A percentile compares a stretch with the other conserved stretches of the same genome.
phyloP scores from a whole-genome alignment of 2,797 vertebrate species.

The Fundulus diaphanus region DNA sequence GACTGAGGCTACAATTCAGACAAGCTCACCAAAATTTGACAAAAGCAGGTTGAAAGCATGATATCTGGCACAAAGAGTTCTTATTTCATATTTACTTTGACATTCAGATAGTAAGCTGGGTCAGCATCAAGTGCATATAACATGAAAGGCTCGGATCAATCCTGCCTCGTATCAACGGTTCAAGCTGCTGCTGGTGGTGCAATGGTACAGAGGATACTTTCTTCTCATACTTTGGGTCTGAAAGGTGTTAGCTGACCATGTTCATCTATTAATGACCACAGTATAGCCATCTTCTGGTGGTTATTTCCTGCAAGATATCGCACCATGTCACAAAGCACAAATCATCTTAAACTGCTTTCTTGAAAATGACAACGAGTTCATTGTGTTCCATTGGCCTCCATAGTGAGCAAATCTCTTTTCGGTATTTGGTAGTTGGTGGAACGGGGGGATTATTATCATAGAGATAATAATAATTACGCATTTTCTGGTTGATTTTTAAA shows the following conservation, averaged over 20 bases:
- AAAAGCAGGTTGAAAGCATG: neutral
- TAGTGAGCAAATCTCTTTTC: too few relatives aligned
- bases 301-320: too few relatives aligned
- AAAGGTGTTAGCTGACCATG: neutral
- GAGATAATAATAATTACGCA: too few relatives aligned
- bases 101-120: neutral
- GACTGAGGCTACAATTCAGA: too few relatives aligned
- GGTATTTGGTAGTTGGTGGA: too few relatives aligned
- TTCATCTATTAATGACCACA: neutral
- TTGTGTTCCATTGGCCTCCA: too few relatives aligned
- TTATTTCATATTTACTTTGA: neutral
- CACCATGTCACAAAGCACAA: too few relatives aligned
- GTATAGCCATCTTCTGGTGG: neutral
- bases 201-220: neutral
- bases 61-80: neutral
- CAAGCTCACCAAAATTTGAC: too few relatives aligned
- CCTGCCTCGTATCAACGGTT: neutral
- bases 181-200: neutral
- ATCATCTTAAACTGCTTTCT: too few relatives aligned
- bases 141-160: neutral
- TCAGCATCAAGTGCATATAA: neutral
- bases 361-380: too few relatives aligned
- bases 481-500: neutral
- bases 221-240: neutral
- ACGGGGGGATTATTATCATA: too few relatives aligned